Conservation (phyloP, 2,888 invertebrate genomes). For the Sialis fuliginosa region DNA sequence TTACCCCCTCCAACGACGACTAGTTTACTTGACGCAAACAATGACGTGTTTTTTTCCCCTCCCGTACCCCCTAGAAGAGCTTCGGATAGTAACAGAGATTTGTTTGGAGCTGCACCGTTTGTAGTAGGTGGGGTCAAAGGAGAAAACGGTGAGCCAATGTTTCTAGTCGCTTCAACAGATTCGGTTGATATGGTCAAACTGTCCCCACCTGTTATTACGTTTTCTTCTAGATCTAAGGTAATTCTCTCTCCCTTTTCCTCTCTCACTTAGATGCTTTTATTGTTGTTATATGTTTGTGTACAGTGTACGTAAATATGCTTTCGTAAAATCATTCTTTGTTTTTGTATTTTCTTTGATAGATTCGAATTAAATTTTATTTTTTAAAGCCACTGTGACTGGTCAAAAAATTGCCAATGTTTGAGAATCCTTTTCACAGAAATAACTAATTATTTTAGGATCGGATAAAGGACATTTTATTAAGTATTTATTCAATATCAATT, state of each 20-base stretch:
- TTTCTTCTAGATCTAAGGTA: slow-evolving; percentile 16
- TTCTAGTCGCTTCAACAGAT: slow-evolving; percentile 25
- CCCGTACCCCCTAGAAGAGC: slow-evolving; percentile 12
- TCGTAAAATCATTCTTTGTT: too few species aligned
- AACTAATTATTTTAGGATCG: too few species aligned
- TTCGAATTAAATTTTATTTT: too few species aligned
- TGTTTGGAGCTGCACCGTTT: slow-evolving; percentile 24
- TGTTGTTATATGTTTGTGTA: background rate
- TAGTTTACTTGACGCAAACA: slow-evolving; percentile 20
- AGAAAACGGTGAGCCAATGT: slow-evolving; percentile 26
- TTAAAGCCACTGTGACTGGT: too few species aligned
- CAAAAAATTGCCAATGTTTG: too few species aligned
- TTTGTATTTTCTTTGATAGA: background rate
- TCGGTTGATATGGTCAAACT: slow-evolving; percentile 27
- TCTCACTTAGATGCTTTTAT: too few species aligned
- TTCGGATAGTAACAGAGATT: slow-evolving; percentile 14
- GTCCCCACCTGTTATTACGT: slow-evolving; percentile 20
- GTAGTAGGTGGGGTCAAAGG: slow-evolving; percentile 26
- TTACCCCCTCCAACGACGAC: background rate
- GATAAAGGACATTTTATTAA: too few species aligned
- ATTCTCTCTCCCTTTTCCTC: background rate
- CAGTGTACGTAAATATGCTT: background rate
- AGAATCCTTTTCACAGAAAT: too few species aligned
- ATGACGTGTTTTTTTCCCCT: slow-evolving; percentile 28
- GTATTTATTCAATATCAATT: too few species aligned